Base-by-base conservation (phyloP, 2,797 vertebrate species). In the Trematomus bernacchii region DNA sequence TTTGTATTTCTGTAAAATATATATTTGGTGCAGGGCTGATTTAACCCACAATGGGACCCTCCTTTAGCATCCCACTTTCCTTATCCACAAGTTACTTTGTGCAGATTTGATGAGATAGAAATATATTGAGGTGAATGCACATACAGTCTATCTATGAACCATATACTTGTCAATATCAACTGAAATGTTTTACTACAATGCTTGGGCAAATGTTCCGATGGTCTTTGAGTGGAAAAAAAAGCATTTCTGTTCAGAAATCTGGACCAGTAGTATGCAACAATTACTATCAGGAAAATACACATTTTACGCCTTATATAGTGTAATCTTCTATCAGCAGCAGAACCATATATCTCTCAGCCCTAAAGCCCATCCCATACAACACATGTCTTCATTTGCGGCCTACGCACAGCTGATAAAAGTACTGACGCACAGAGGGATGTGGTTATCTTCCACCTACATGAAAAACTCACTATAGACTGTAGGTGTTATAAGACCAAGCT, bases 321-420 rank as follows among this genome's bases (percentile, higher is more conserved):
- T 13, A 46, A n/a, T 27, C 15, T 48, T 11, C 21, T 10, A 43
- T 64, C n/a, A 37, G 51, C 6, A 57, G 54, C 19, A 67, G 30
- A 44, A 10, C 8, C 6, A 19, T 42, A n/a, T 50, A 18, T 61
- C 37, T 77, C 33, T 55, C 52, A 59, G 12, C 53, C 54, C 4
- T 44, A 11, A 10, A 30, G 44, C 33, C 46, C 64, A n/a, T 76
- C 52, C 67, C 21, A 69, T 30, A 53, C 57, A 52, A 44, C 2
- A 27, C 10, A 16, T 55, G 23, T 59, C 53, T n/a, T 42, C 3
- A 67, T 66, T 66, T 44, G 71, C 53, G 54, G 64, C 43, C n/a
- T 4, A 6, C 52, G 67, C 65, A 44, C 65, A 46, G 57, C 62
- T 62, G 71, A 83, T 76, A 75, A 66, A 9, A 66, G 37, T 18